Evolutionary conservation across 2,888 invertebrate species (phyloP).

Genomic region (Acheta domesticus): DNA sequence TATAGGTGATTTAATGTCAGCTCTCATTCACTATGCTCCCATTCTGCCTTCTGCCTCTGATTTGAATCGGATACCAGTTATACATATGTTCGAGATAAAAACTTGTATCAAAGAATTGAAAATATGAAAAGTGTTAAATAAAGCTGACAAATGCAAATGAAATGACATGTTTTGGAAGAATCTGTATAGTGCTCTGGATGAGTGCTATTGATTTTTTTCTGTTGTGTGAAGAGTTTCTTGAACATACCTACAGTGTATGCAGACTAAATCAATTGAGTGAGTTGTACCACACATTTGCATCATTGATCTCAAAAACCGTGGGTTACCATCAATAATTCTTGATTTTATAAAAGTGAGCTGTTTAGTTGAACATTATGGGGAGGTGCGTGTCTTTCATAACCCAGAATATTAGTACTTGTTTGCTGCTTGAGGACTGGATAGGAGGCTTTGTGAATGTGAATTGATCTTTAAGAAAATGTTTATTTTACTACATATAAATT

Average conservation of each 20-base stretch:
- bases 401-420: neutral
- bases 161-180: no score
- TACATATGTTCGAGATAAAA: neutral
- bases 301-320: neutral
- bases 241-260: neutral
- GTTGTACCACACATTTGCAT: neutral
- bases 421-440: constrained; percentile 10
- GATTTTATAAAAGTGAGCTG: neutral
- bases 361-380: neutral
- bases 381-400: neutral
- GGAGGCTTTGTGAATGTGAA: constrained; percentile 18
- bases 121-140: no score
- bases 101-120: no score
- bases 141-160: no score
- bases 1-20: constrained; percentile 5
- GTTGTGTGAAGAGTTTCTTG: neutral
- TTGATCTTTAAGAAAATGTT: neutral
- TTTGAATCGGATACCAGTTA: neutral
- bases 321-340: neutral
- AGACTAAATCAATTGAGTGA: neutral
- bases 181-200: no score
- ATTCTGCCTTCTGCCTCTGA: neutral
- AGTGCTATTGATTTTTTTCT: neutral
- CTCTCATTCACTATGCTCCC: neutral
- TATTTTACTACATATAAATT: constrained; percentile 6